phyloP scores from a whole-genome alignment of 1,140 invertebrate genomes.

The Scylla paramamosain region DNA sequence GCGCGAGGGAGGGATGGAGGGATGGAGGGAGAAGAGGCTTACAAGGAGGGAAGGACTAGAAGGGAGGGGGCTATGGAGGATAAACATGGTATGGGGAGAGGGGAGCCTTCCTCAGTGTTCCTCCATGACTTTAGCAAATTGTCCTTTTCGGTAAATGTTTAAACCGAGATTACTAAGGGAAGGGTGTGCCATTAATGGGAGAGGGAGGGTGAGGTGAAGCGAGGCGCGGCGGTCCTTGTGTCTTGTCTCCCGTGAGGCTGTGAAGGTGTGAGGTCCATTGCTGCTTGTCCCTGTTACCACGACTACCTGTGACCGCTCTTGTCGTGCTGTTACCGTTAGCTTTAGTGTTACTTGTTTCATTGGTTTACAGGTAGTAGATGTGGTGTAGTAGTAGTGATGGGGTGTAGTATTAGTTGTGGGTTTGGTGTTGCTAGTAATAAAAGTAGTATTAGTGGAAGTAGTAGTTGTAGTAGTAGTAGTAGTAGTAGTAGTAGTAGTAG shows the following conservation, averaged over 20 bases:
- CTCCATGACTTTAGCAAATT: neutral
- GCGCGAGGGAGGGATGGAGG: neutral
- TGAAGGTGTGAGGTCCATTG: neutral
- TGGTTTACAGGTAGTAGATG: neutral
- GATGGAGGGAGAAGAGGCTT: neutral
- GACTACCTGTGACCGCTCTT: neutral
- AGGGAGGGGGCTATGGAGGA: neutral
- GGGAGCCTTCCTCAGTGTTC: neutral
- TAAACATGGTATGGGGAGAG: neutral
- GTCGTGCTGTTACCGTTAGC: neutral
- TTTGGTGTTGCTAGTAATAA: too few relatives aligned
- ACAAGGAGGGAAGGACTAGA: neutral
- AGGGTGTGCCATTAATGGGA: neutral
- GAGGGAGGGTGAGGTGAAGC: neutral
- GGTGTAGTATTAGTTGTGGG: too few relatives aligned
- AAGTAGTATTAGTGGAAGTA: too few relatives aligned
- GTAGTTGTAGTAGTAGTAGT: too few relatives aligned
- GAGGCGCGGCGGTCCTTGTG: neutral
- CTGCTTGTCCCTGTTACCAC: neutral
- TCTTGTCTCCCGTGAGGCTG: neutral
- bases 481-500: too few relatives aligned
- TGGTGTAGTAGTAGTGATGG: too few relatives aligned
- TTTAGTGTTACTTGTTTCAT: neutral
- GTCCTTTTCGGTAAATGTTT: neutral
- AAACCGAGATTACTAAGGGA: constrained; percentile 1